phyloP scores from a whole-genome alignment of 2,888 invertebrate genomes.

The Caenorhabditis imperialis region DNA sequence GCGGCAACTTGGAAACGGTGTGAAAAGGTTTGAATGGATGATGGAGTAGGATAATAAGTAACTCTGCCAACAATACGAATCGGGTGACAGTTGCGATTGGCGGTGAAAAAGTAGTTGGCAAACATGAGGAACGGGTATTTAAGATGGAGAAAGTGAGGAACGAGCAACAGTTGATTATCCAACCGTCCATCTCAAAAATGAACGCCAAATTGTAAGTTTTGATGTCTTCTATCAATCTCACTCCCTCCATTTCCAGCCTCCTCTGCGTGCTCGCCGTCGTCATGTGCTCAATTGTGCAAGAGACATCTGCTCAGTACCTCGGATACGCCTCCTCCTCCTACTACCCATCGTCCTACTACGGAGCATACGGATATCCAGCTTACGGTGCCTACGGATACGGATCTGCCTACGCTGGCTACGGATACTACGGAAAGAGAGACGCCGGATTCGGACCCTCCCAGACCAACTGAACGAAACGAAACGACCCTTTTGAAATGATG shows the following conservation, averaged over 20 bases:
- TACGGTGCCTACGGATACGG: conserved; percentile 38
- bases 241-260: conserved; percentile 12
- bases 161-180: conserved; percentile 15
- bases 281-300: conserved; percentile 47
- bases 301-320: conserved; percentile 37
- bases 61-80: conserved; percentile 11
- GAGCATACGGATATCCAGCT: conserved; percentile 36
- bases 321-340: conserved; percentile 43
- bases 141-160: neutral
- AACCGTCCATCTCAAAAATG: conserved; percentile 17
- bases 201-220: conserved; percentile 40
- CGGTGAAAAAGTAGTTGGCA: neutral
- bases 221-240: neutral
- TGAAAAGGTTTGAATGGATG: conserved; percentile 15
- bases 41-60: conserved; percentile 20
- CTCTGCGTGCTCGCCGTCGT: conserved; percentile 37
- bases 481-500: conserved; percentile 1
- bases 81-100: conserved; percentile 34
- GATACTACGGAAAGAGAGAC: conserved; percentile 47
- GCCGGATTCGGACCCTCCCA: conserved; percentile 42
- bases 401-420: conserved; percentile 43
- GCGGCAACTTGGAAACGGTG: conserved; percentile 41
- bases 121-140: conserved; percentile 19
- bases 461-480: conserved; percentile 15
- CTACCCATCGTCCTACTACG: conserved; percentile 42